Base-by-base conservation (phyloP, 2,888 invertebrate species). In the Tinea pellionella region DNA sequence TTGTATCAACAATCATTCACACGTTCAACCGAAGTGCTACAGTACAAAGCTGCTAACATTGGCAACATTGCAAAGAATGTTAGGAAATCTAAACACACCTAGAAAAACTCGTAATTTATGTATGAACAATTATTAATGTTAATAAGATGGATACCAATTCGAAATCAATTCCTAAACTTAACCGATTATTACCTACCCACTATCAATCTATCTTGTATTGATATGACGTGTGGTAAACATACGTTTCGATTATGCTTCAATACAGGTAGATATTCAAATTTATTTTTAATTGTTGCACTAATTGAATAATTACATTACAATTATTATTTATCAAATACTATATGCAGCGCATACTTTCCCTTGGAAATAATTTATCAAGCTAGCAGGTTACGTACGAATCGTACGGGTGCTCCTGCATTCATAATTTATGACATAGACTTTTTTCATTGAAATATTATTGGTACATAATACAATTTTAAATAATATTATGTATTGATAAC, bases 341-440 rank as follows among this genome's bases (percentile, higher is more conserved):
- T 2, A 9, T n/a, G 2, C 2, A 9, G 8, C 9, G 7, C 15
- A 16, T 41, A 58, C 58, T 58, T 58, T 58, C 13, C 8, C 58
- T 24, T 65, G 69, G 67, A 70, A 69, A 47, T 47, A 15, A 15
- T n/a, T 2, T 47, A 15, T 15, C 2, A 47, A 47, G 47, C 13
- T 47, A 71, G 72, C 75, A 75, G 78, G 80, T 77, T 83, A 66
- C 69, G 74, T 66, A 67, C 69, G 76, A 73, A 69, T n/a, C 68
- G 66, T 68, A 72, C 66, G 69, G 68, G 67, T 67, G 66, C 72
- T 70, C 75, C 72, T 70, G 69, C 67, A 71, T 66, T 69, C 66
- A 69, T 68, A 70, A 47, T 47, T 47, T 47, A 47, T 47, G 47
- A 47, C 9, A 47, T 47, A 47, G 15, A 47, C 13, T 16, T 16